Percentiles rank a stretch among this genome's conserved stretches.
Conservation (phyloP, 2,888 invertebrate species). For the Myathropa florea region DNA sequence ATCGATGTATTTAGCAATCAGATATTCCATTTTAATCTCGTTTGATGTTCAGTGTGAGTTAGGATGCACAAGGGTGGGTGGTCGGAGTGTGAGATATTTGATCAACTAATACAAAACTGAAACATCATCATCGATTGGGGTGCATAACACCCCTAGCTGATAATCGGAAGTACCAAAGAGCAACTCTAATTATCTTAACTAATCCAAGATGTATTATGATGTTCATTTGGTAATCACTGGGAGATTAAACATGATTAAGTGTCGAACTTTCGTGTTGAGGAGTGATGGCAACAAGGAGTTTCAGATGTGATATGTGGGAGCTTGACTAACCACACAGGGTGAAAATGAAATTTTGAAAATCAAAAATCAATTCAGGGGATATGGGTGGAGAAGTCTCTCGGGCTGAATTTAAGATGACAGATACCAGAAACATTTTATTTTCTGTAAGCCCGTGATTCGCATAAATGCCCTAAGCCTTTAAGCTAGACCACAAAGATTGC, state of each 20-base stretch:
- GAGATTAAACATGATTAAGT: slow-evolving; percentile 52
- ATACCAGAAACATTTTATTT: too few species aligned
- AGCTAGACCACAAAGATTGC: too few species aligned
- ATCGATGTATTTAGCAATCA: slow-evolving; percentile 30
- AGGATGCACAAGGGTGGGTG: neutral
- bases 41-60: neutral
- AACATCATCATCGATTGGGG: neutral
- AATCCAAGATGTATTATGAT: slow-evolving; percentile 51
- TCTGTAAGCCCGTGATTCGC: too few species aligned
- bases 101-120: slow-evolving; percentile 13
- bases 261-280: slow-evolving; percentile 21
- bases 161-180: slow-evolving; percentile 43
- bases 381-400: too few species aligned
- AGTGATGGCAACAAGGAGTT: neutral
- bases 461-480: too few species aligned
- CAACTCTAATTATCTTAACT: slow-evolving; percentile 57
- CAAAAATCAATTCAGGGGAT: too few species aligned
- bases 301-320: neutral
- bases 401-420: too few species aligned
- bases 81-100: neutral
- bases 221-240: slow-evolving; percentile 54
- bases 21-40: slow-evolving; percentile 48
- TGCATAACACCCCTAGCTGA: neutral
- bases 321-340: neutral
- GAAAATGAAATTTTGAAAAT: neutral